Evolutionary conservation across 2,113 vertebrate species (phyloP).

Genomic region (Chlorodrepanis virens): DNA sequence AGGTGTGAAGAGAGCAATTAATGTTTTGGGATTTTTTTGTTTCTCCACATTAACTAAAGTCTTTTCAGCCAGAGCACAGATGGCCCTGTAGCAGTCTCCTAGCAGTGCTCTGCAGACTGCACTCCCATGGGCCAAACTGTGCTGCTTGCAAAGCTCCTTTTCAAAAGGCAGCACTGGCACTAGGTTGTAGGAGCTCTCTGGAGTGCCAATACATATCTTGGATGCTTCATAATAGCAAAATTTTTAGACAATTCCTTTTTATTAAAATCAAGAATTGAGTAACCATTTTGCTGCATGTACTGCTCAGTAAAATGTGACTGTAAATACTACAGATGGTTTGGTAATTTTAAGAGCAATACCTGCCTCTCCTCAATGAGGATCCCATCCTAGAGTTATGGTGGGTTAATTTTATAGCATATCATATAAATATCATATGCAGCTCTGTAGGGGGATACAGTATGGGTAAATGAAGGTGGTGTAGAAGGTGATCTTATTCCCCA

Average conservation of each 20-base stretch:
- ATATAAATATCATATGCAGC: not conserved
- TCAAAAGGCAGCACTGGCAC: not conserved
- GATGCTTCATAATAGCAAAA: not conserved
- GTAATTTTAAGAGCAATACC: not conserved
- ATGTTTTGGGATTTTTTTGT: not conserved
- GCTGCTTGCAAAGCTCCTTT: not conserved
- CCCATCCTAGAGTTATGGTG: not conserved
- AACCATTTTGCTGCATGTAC: not conserved
- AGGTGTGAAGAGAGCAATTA: not conserved
- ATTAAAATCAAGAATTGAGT: not conserved
- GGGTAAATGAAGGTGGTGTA: too few relatives aligned
- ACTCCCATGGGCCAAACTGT: not conserved
- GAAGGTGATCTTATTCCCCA: too few relatives aligned
- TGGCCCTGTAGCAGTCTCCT: not conserved
- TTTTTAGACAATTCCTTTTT: not conserved
- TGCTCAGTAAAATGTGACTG: not conserved
- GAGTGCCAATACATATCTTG: not conserved
- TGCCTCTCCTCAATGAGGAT: not conserved
- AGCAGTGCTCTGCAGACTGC: not conserved
- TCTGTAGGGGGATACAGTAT: too few relatives aligned
- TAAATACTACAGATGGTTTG: not conserved
- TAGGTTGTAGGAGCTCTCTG: not conserved
- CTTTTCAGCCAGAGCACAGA: constrained; percentile 28
- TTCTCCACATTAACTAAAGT: not conserved
- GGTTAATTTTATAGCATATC: not conserved